phyloP scores from a whole-genome alignment of 2,888 invertebrate species.

The Nemotelus pantherinus region DNA sequence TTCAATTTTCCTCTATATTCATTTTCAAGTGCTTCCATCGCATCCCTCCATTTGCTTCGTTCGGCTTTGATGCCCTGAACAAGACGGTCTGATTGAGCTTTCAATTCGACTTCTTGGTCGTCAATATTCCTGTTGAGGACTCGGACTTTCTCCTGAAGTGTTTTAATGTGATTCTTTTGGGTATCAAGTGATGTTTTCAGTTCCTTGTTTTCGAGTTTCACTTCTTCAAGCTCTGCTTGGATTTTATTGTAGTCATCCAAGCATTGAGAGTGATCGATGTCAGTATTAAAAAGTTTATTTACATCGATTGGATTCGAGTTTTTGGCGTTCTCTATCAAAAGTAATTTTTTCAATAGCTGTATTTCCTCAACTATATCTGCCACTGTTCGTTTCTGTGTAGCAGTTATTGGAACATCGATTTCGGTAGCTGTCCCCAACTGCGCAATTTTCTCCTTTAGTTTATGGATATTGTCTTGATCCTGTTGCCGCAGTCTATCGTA shows the following conservation, averaged over 20 bases:
- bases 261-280: conserved; percentile 68
- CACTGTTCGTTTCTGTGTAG: conserved; percentile 62
- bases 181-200: conserved; percentile 58
- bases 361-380: conserved; percentile 73
- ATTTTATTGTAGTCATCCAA: conserved; percentile 73
- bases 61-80: conserved; percentile 66
- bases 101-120: conserved; percentile 72
- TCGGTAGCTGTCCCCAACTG: conserved; percentile 53
- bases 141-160: conserved; percentile 74
- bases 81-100: conserved; percentile 69
- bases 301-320: conserved; percentile 72
- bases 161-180: conserved; percentile 71
- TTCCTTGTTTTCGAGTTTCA: conserved; percentile 64
- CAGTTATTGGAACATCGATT: conserved; percentile 43
- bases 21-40: conserved; percentile 63
- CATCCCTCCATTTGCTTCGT: conserved; percentile 60
- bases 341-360: conserved; percentile 70
- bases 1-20: conserved; percentile 68
- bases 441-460: conserved; percentile 65
- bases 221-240: conserved; percentile 74
- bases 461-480: conserved; percentile 78
- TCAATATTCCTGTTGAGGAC: conserved; percentile 71
- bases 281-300: conserved; percentile 66
- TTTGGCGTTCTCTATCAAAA: conserved; percentile 71
- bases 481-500: conserved; percentile 77